These are phyloP conservation scores for Alviniconcha marisindica DNA, from an alignment of 1,140 invertebrate genomes.

Conservation along the genomic window DNA sequence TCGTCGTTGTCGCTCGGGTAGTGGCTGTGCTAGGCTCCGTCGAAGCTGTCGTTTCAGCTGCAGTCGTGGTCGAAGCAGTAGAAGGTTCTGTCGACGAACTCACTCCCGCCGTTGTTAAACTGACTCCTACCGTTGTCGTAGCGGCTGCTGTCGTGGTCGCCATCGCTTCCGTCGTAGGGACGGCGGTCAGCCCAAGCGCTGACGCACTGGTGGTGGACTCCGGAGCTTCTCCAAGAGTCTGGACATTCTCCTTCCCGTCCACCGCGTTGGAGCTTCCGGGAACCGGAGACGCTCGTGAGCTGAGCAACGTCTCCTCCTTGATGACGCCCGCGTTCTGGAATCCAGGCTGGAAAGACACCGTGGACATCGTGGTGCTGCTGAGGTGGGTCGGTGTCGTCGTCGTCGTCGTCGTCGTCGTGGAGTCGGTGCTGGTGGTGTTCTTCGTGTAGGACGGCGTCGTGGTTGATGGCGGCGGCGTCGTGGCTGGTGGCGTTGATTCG, in stretches of 20 bases:
- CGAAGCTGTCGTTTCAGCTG: no score
- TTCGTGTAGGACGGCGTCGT: background rate
- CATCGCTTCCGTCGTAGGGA: background rate
- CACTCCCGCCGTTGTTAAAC: no score
- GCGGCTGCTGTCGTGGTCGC: background rate
- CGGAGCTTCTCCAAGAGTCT: background rate
- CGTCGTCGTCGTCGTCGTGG: background rate
- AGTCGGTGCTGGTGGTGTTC: background rate
- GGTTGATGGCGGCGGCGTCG: no score
- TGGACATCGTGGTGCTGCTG: background rate
- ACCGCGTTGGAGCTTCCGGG: background rate
- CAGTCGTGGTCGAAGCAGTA: no score
- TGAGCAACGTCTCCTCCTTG: slow-evolving; percentile 3
- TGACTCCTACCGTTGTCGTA: background rate
- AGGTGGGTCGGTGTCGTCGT: background rate
- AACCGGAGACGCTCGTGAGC: slow-evolving; percentile 16
- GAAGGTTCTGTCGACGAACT: no score
- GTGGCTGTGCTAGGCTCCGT: no score
- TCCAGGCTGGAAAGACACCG: background rate
- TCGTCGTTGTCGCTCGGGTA: no score
- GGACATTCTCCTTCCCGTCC: background rate
- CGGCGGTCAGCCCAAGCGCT: background rate
- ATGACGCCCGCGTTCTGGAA: background rate
- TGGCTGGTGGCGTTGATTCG: no score
- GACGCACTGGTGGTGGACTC: background rate